Evolutionary conservation across 2,888 invertebrate species (phyloP), one percentile per base, ranked within the genome.

Genomic region (Campoplex capitator): DNA sequence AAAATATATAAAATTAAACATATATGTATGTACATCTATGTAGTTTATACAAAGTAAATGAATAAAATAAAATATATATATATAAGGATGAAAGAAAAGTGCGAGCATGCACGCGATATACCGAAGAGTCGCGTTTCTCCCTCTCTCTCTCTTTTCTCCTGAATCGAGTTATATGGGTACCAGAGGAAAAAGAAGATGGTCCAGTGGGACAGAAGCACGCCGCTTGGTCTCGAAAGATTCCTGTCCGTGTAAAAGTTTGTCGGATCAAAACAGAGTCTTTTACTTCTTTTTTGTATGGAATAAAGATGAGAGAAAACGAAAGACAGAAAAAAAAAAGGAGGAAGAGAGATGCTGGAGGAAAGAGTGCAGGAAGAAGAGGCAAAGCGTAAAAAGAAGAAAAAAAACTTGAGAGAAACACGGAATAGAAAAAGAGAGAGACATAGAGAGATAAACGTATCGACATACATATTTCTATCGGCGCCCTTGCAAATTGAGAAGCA

Each of bases 1-100:
- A 71, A 85, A 85, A 73, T 85, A 67, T 76, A 65, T 62, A 54
- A 76, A 76, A 38, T 32, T 70, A 23, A 48, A 58, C 71, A 70
- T 67, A 70, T 56, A 70, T 73, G 58, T 45, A 75, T 7, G 35
- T 42, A 51, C 65, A 23, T 81, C 28, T 76, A 56, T 58, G 16
- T 62, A 32, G 62, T 62, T 58, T 58, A 70, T 76, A 81, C 84
- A 71, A 76, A 75, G 80, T 71, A 75, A 74, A 74, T 32, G 58
- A 58, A 58, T 58, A 32, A 58, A 58, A 4, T 16, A 75, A 62
- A 38, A 23, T 23, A 23, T 23, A 23, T 23, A 23, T 23, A 67
- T 77, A 51, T 58, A 76, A 77, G 67, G 67, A 67, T 48, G 51
- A 62, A 48, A 65, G 62, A 51, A 54, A 62, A 84, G 74, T 70